Conservation (phyloP, 1,140 invertebrate species). For the Eriosoma lanigerum region DNA sequence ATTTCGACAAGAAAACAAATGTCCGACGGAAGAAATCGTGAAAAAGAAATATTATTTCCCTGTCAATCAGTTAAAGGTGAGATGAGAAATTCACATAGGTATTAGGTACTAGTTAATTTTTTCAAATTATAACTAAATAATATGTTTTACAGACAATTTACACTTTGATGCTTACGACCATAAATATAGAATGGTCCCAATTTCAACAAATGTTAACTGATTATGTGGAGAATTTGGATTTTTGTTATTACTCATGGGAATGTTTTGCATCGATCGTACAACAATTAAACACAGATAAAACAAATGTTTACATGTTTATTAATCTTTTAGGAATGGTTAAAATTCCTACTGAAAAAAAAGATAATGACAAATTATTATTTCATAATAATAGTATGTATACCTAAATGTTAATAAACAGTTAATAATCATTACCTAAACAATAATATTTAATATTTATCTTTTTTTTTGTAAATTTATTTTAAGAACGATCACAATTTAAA, state of each 20-base stretch:
- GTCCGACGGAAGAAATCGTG: conserved; percentile 7
- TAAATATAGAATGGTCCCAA: conserved; percentile 24
- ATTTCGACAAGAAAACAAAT: conserved; percentile 23
- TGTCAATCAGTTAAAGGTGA: conserved; percentile 3
- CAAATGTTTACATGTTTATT: conserved; percentile 20
- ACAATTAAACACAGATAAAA: conserved; percentile 4
- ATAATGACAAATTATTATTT: conserved; percentile 13
- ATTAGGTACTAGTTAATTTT: background rate
- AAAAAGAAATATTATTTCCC: conserved; percentile 47
- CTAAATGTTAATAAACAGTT: too few relatives aligned
- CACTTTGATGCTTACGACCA: background rate
- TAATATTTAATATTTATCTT: too few relatives aligned
- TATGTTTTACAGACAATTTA: conserved; percentile 28
- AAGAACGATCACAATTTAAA: conserved; percentile 13
- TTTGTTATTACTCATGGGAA: conserved; percentile 48
- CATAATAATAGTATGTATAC: background rate
- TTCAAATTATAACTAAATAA: background rate
- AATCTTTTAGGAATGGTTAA: conserved; percentile 14
- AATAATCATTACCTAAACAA: too few relatives aligned
- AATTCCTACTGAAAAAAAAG: conserved; percentile 27
- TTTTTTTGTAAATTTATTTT: conserved; percentile 4
- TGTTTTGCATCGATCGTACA: conserved; percentile 37
- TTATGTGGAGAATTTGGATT: conserved; percentile 19
- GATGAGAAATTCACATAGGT: background rate
- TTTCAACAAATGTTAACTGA: conserved; percentile 18